Evolutionary conservation across 2,113 vertebrate genomes (phyloP), one percentile per base, ranked within the genome.

Genomic region (Tupaia chinensis): DNA sequence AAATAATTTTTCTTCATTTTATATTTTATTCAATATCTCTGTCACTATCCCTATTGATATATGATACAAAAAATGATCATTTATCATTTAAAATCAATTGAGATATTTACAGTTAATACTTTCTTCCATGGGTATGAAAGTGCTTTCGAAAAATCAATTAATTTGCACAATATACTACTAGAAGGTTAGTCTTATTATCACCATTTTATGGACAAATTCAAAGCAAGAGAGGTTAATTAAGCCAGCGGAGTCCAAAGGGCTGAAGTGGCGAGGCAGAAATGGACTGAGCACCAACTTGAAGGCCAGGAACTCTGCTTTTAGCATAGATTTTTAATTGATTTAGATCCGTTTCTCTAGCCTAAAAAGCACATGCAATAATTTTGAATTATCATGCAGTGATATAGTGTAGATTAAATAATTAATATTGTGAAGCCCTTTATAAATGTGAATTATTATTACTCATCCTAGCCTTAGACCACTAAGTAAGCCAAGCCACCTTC

Each of bases 21-120:
- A 97, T 97, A 88, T 92, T 93, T 96, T 96, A 96, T 96, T 97
- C 96, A 97, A 97, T 98, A 98, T 91, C 91, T 96, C 89, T 92
- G 91, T 95, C 95, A 97, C 77, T 79, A 88, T 94, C 1, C 20
- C 69, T 92, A 5, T 92, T 84, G 96, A 97, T 93, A 94, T 96
- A 96, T 89, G 79, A 65, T 87, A 87, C 88, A 91, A 93, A 97
- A 97, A 96, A 97, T 97, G 96, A 94, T 88, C 80, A 91, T 92
- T 94, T 94, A 93, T 98, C 95, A 97, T 91, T 95, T 91, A 95
- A 92, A 97, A 97, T 97, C 93, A 97, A 96, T 97, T 34, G 81
- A 96, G 82, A 92, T 97, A 97, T 97, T 97, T 97, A 98, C 94
- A 96, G 89, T 94, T 87, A 84, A 96, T 96, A 93, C 77, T 96